Evolutionary conservation across 2,113 vertebrate species (phyloP), one percentile per base, ranked within the genome.

Genomic region (Galeopterus variegatus): DNA sequence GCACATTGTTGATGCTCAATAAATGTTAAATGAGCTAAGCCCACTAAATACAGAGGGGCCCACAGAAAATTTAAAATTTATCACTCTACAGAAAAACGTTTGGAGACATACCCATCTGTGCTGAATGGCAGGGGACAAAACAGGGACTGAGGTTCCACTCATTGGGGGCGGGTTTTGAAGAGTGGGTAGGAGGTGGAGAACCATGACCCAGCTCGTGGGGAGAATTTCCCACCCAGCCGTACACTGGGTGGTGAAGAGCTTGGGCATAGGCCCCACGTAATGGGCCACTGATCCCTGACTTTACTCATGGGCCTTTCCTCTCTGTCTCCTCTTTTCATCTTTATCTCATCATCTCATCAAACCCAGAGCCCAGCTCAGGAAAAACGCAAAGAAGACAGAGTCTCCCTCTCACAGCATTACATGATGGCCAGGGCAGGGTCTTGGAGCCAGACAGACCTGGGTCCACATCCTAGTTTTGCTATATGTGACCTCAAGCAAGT

Each of bases 251-350:
- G 70, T 13, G 28, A 21, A 86, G 69, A 70, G 28, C 83, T 80
- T 28, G 19, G 52, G 56, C 5, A 1, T 2, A 26, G 50, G 15
- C n/a, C 14, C 28, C 10, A 24, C 5, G 7, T 23, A 17, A 3
- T 48, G 36, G 76, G 36, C 31, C 36, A 5, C 8, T 18, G 12
- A 26, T 64, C 56, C 31, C 41, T 24, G 58, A 64, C 62, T 88
- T 62, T 24, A 50, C 52, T 3, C 19, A 24, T 14, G 6, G 45
- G 24, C 62, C 3, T 8, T 48, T 6, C 26, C 28, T 56, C 14
- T 23, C n/a, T 65, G 45, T 48, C n/a, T 56, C 15, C 48, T 84
- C 24, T 93, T 67, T 79, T 69, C 15, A 24, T 50, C 76, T 88
- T 91, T 28, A 28, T 77, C 26, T 84, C 56, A 10, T 83, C n/a